Percentiles rank a stretch among this genome's conserved stretches.
phyloP scores from a whole-genome alignment of 1,140 invertebrate species.

The Drosophila nannoptera region DNA sequence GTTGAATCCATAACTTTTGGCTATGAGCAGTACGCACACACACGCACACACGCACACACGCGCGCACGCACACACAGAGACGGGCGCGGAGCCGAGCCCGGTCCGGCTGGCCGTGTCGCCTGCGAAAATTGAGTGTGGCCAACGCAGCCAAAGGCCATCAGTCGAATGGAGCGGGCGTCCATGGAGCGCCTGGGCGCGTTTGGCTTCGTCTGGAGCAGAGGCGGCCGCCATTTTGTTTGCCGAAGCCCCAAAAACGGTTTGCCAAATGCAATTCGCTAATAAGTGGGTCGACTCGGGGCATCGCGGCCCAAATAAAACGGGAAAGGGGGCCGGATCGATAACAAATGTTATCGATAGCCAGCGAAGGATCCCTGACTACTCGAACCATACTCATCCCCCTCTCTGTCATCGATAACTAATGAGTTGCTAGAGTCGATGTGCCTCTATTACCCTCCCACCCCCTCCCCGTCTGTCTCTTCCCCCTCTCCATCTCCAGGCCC shows the following conservation, averaged over 20 bases:
- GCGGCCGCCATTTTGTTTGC: conserved; percentile 65
- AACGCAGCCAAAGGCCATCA: conserved; percentile 45
- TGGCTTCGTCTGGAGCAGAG: conserved; percentile 11
- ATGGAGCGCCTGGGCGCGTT: not conserved
- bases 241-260: conserved; percentile 37
- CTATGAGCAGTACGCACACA: conserved; percentile 63
- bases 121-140: conserved; percentile 72
- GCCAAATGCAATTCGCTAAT: conserved; percentile 45
- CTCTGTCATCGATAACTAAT: too few relatives aligned
- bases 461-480: too few relatives aligned
- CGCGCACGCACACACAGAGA: conserved; percentile 3
- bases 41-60: conserved; percentile 20
- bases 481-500: too few relatives aligned
- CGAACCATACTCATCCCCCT: not conserved
- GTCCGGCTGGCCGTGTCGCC: conserved; percentile 31
- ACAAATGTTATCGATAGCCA: not conserved
- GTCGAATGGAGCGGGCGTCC: conserved; percentile 6
- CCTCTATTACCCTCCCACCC: too few relatives aligned
- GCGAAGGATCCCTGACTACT: too few relatives aligned
- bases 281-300: conserved; percentile 7
- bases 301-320: not conserved
- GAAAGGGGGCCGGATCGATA: not conserved
- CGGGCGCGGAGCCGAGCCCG: not conserved
- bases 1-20: conserved; percentile 79
- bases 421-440: too few relatives aligned